Evolutionary conservation across 2,113 vertebrate genomes (phyloP).

Genomic region (Vicugna pacos): DNA sequence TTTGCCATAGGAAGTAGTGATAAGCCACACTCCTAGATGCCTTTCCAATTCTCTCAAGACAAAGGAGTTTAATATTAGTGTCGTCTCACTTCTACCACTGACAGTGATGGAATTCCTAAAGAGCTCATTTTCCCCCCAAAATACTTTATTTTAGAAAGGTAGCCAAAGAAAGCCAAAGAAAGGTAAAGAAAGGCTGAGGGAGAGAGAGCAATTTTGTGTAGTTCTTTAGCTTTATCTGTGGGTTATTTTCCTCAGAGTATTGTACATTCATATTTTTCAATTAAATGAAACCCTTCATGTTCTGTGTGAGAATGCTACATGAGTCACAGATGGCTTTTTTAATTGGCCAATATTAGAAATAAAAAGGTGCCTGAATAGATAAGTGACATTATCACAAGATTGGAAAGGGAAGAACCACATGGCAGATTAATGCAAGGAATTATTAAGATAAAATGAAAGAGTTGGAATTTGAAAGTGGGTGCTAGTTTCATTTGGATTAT

Average conservation of each 20-base stretch:
- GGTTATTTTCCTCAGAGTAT: conserved; percentile 50
- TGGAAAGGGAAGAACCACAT: conserved; percentile 63
- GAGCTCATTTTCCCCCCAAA: conserved; percentile 51
- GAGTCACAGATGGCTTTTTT: conserved; percentile 51
- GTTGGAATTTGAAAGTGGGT: conserved; percentile 59
- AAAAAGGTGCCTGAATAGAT: conserved; percentile 49
- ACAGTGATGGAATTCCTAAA: conserved; percentile 58
- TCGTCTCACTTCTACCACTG: conserved; percentile 40
- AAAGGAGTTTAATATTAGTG: conserved; percentile 61
- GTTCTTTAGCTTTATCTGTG: conserved; percentile 35
- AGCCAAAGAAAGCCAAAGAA: conserved; percentile 63
- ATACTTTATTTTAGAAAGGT: conserved; percentile 62
- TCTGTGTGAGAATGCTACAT: conserved; percentile 44
- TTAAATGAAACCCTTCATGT: conserved; percentile 50
- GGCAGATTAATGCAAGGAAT: conserved; percentile 57
- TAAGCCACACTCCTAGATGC: conserved; percentile 48
- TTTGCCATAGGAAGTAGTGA: conserved; percentile 61
- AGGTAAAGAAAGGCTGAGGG: conserved; percentile 15
- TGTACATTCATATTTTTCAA: conserved; percentile 57
- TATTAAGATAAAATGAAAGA: conserved; percentile 71
- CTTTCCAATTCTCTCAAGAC: conserved; percentile 66
- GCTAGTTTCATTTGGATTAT: conserved; percentile 70
- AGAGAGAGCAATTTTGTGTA: neutral
- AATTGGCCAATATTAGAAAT: conserved; percentile 69
- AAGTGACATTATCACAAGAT: conserved; percentile 61